phyloP scores from a whole-genome alignment of 2,113 vertebrate genomes.

The Ibidorhyncha struthersii region DNA sequence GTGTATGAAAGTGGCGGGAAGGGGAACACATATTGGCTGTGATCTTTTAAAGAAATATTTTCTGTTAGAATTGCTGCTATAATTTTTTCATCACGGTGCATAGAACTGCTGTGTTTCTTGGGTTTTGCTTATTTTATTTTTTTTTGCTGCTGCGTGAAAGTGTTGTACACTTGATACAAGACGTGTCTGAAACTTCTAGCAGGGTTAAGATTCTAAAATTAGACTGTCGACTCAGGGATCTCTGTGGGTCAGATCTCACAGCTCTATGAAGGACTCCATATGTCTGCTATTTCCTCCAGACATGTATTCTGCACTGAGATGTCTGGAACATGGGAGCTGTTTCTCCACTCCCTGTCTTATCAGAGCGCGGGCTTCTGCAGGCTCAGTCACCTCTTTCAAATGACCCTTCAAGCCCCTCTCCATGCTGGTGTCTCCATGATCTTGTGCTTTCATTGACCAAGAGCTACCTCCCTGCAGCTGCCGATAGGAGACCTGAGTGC shows the following conservation, averaged over 20 bases:
- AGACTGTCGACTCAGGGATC: neutral
- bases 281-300: neutral
- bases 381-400: neutral
- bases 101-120: neutral
- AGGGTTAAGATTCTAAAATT: neutral
- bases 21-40: neutral
- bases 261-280: neutral
- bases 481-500: neutral
- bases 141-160: neutral
- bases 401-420: neutral
- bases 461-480: neutral
- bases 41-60: neutral
- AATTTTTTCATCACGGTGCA: neutral
- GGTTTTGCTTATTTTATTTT: neutral
- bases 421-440: neutral
- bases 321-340: neutral
- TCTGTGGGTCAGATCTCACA: neutral
- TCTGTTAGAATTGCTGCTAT: neutral
- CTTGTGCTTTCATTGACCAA: neutral
- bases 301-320: neutral
- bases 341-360: neutral
- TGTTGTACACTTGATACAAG: neutral
- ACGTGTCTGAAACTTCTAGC: accelerated
- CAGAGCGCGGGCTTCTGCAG: neutral
- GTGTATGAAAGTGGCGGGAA: neutral